Evolutionary conservation across 2,113 vertebrate genomes (phyloP).

Genomic region (Ramphastos sulfuratus): DNA sequence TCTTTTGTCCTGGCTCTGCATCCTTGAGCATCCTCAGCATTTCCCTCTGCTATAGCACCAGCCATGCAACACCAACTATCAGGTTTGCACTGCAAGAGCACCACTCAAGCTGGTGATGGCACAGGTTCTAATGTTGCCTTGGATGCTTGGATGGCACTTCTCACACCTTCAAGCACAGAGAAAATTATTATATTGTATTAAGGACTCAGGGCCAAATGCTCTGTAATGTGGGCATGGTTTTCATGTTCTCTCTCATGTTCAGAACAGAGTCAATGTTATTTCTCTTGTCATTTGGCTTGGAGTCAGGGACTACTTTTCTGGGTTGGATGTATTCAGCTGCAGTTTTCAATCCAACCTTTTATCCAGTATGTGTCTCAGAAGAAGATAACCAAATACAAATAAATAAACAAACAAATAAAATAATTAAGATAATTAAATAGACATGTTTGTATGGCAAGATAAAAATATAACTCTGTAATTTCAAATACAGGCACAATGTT

Average conservation of each 20-base stretch:
- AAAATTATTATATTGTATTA: background rate
- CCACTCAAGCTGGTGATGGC: background rate
- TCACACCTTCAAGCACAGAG: background rate
- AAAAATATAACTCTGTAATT: background rate
- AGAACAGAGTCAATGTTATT: background rate
- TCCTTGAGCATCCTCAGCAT: rapidly evolving
- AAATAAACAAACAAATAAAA: background rate
- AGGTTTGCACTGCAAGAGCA: background rate
- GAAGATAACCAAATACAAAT: background rate
- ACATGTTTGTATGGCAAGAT: background rate
- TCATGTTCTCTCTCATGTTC: background rate
- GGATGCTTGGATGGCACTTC: background rate
- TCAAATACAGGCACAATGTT: background rate
- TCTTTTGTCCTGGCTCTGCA: background rate
- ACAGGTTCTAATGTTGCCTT: background rate
- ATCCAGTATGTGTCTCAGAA: background rate
- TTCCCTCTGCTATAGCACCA: rapidly evolving
- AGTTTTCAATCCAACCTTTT: background rate
- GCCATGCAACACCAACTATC: background rate
- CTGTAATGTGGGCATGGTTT: background rate
- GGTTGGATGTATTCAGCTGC: background rate
- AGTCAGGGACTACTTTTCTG: background rate
- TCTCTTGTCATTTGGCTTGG: background rate
- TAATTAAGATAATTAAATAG: background rate
- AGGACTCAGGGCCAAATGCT: background rate